Evolutionary conservation across 1,140 invertebrate genomes (phyloP).

Genomic region (Zaprionus vittiger): DNA sequence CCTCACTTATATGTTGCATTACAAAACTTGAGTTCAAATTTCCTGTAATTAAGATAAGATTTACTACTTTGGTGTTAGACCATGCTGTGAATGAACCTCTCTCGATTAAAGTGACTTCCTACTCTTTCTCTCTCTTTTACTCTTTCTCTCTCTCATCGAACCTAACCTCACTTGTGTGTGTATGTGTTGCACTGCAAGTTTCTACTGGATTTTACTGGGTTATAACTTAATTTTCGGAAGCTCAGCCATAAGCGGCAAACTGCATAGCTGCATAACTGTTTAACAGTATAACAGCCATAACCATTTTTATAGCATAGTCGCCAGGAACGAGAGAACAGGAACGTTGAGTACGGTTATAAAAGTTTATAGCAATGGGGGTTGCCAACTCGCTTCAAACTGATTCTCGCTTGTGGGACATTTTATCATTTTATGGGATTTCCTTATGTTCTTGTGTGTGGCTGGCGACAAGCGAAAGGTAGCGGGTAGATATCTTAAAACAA

Average conservation of each 20-base stretch:
- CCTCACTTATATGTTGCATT: too few species aligned
- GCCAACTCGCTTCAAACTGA: conserved; percentile 7
- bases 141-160: not conserved
- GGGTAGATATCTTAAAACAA: not conserved
- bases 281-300: conserved; percentile 3
- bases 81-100: too few species aligned
- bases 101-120: too few species aligned
- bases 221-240: conserved; percentile 6
- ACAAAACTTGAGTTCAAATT: too few species aligned
- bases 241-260: not conserved
- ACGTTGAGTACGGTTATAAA: conserved; percentile 8
- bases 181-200: not conserved
- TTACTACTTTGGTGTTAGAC: too few species aligned
- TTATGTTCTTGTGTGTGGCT: not conserved
- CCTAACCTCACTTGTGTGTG: not conserved
- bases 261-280: conserved; percentile 1
- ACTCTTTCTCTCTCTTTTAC: too few species aligned
- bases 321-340: not conserved
- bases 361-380: not conserved
- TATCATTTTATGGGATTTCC: conserved; percentile 1
- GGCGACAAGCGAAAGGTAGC: not conserved
- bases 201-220: not conserved
- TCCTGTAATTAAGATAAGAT: too few species aligned
- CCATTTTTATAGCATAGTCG: not conserved
- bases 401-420: conserved; percentile 2